phyloP scores from a whole-genome alignment of 2,888 invertebrate genomes.

The Hydroisotoma schaefferi region DNA sequence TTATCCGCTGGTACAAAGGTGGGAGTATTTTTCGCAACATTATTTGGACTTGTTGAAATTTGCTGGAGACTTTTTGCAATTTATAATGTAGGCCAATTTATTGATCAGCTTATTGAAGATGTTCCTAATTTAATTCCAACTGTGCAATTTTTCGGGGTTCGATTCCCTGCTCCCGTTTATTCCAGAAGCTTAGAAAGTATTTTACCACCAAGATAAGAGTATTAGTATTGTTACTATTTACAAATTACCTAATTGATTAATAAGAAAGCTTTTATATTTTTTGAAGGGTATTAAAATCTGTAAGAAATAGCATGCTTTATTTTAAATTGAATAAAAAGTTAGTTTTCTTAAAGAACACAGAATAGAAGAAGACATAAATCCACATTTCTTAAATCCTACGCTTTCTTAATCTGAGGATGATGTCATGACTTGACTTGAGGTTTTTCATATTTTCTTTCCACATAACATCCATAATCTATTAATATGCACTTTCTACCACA shows the following conservation, averaged over 20 bases:
- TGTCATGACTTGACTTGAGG: too few relatives aligned
- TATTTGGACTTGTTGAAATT: constrained; percentile 25
- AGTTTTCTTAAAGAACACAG: not conserved
- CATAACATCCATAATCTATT: too few relatives aligned
- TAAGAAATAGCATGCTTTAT: too few relatives aligned
- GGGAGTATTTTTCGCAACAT: not conserved
- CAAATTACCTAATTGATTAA: not conserved
- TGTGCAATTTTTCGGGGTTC: constrained; percentile 32
- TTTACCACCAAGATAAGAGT: not conserved
- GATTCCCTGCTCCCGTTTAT: constrained; percentile 25
- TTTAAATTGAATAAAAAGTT: too few relatives aligned
- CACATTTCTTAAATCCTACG: too few relatives aligned
- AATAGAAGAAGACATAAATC: too few relatives aligned
- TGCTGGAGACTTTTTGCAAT: constrained; percentile 40
- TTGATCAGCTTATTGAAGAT: constrained; percentile 31
- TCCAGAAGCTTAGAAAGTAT: not conserved
- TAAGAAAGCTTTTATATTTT: not conserved
- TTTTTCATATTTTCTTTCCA: too few relatives aligned
- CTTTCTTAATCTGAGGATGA: too few relatives aligned
- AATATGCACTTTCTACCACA: too few relatives aligned
- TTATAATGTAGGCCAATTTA: constrained; percentile 35
- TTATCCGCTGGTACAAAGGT: constrained; percentile 28
- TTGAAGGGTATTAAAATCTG: too few relatives aligned
- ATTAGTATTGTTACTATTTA: too few relatives aligned
- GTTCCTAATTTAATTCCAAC: constrained; percentile 25